Percentiles rank a stretch among this genome's conserved stretches.
These are phyloP conservation scores for Acanthurus lineatus DNA, from an alignment of 2,797 vertebrate genomes.

Conservation along the genomic window DNA sequence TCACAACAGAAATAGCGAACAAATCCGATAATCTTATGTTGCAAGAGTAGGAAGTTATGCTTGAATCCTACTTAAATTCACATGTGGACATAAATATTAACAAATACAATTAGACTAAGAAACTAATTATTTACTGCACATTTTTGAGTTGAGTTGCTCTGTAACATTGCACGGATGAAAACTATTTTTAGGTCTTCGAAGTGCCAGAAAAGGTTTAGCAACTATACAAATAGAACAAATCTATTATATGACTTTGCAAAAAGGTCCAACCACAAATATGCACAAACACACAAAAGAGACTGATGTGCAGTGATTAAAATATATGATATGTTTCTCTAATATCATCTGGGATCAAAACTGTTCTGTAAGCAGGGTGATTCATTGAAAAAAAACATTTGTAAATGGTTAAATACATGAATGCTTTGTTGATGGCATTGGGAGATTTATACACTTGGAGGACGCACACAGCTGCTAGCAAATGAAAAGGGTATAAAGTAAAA, in stretches of 20 bases:
- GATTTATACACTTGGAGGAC: constrained; percentile 40
- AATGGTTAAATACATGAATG: constrained; percentile 35
- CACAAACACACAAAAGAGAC: not conserved
- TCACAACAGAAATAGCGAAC: not conserved
- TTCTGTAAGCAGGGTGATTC: constrained; percentile 25
- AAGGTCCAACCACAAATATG: constrained; percentile 2
- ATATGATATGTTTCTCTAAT: constrained; percentile 26
- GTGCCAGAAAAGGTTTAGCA: not conserved
- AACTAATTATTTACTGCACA: not conserved
- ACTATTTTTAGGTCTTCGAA: not conserved
- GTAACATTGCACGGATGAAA: constrained; percentile 11
- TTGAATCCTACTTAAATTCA: constrained; percentile 16
- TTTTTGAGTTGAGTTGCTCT: not conserved
- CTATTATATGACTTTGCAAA: constrained; percentile 1
- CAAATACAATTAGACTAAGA: not conserved
- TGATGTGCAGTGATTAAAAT: constrained; percentile 22
- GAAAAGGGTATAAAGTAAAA: constrained; percentile 47
- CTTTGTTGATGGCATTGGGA: constrained; percentile 22
- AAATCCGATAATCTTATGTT: not conserved
- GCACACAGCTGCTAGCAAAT: constrained; percentile 36
- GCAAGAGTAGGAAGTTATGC: not conserved
- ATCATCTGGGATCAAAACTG: constrained; percentile 33
- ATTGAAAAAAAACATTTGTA: constrained; percentile 24
- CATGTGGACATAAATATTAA: not conserved
- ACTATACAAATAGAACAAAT: not conserved